phyloP scores from a whole-genome alignment of 2,797 vertebrate genomes.

The Neoniphon sammara region DNA sequence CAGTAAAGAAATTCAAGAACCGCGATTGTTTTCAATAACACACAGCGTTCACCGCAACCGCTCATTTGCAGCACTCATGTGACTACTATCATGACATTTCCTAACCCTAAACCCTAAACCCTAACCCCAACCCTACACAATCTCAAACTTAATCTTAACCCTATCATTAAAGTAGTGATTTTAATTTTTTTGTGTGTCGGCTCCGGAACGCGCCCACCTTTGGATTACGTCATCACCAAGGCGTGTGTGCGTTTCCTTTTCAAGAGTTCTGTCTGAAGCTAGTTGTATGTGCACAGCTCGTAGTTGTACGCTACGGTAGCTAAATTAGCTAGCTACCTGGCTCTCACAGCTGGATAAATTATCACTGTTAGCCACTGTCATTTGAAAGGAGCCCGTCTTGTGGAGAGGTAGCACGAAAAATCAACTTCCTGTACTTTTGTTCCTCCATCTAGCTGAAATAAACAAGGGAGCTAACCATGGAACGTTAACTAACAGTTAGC shows the following conservation, averaged over 20 bases:
- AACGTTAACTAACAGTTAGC: conserved; percentile 57
- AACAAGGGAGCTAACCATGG: conserved; percentile 43
- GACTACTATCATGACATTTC: too few species aligned
- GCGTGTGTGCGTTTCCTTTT: conserved; percentile 42
- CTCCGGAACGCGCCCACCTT: conserved; percentile 35
- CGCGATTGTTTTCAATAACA: too few species aligned
- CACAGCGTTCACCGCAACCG: too few species aligned
- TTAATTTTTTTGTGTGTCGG: too few species aligned
- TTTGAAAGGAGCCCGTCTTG: conserved; percentile 39
- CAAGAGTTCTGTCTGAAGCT: conserved; percentile 49
- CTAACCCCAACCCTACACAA: too few species aligned
- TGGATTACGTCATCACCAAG: conserved; percentile 41
- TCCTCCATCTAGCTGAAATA: conserved; percentile 23
- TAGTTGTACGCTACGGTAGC: conserved; percentile 53
- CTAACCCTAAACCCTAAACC: too few species aligned
- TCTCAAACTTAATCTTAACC: too few species aligned
- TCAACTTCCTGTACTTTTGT: not conserved
- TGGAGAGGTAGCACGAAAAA: conserved; percentile 45
- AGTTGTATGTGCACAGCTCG: conserved; percentile 60
- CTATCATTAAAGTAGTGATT: too few species aligned
- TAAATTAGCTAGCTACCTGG: conserved; percentile 59
- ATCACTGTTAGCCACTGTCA: not conserved
- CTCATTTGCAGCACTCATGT: too few species aligned
- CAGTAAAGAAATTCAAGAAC: too few species aligned
- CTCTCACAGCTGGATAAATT: conserved; percentile 44